phyloP scores from a whole-genome alignment of 2,888 invertebrate species.

The Drosophila affinis region DNA sequence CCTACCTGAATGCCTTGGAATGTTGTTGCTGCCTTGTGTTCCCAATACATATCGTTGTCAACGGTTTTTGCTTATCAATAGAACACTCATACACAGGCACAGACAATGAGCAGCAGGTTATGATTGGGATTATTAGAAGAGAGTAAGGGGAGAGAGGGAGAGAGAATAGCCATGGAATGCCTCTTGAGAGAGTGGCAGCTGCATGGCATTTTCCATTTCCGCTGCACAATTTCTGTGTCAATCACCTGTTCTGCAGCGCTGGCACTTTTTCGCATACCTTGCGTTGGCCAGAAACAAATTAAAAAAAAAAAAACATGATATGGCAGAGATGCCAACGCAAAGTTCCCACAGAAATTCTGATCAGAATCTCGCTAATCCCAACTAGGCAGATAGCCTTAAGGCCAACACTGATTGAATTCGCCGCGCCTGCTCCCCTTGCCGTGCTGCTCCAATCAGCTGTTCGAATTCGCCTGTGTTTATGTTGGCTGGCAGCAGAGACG shows the following conservation, averaged over 20 bases:
- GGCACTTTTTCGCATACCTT: conserved; percentile 49
- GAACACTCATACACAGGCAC: conserved; percentile 27
- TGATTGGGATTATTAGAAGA: conserved; percentile 29
- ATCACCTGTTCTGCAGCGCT: conserved; percentile 64
- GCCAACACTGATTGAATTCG: conserved; percentile 22
- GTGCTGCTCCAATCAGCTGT: conserved; percentile 43
- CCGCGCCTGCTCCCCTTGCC: conserved; percentile 9
- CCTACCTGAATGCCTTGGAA: conserved; percentile 49
- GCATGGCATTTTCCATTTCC: conserved; percentile 51
- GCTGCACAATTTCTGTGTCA: conserved; percentile 68
- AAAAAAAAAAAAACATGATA: conserved; percentile 29
- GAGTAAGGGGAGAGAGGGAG: conserved; percentile 14
- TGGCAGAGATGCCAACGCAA: conserved; percentile 28
- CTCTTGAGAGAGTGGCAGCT: conserved; percentile 34
- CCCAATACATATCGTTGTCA: conserved; percentile 77
- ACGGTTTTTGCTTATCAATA: conserved; percentile 68
- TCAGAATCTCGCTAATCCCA: not conserved
- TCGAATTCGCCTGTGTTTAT: conserved; percentile 49
- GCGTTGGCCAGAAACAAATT: conserved; percentile 41
- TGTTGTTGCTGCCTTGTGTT: conserved; percentile 54
- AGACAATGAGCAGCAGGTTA: conserved; percentile 24
- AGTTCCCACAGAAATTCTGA: conserved; percentile 38
- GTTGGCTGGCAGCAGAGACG: conserved; percentile 17
- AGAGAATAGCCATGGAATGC: not conserved
- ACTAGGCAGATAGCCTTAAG: too few species aligned